Evolutionary conservation across 2,113 vertebrate genomes (phyloP).

Genomic region (Perca schrenkii): DNA sequence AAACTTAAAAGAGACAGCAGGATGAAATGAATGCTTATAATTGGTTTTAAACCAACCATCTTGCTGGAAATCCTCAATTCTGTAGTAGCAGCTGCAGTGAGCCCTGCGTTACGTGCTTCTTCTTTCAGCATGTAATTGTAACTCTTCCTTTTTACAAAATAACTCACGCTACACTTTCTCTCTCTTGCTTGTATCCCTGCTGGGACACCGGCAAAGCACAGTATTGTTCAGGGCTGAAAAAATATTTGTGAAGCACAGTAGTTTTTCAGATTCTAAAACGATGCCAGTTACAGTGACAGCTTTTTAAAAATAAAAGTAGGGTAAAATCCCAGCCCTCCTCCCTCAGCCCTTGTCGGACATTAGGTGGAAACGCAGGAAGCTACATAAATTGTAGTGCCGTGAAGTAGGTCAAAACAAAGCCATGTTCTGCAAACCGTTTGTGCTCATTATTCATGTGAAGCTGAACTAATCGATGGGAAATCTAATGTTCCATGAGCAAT

Average conservation of each 20-base stretch:
- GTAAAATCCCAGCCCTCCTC: not conserved
- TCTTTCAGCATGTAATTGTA: conserved; percentile 60
- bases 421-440: conserved; percentile 54
- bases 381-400: conserved; percentile 9
- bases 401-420: conserved; percentile 59
- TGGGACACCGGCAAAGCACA: conserved; percentile 72
- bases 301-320: conserved; percentile 8
- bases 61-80: conserved; percentile 48
- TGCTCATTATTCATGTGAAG: conserved; percentile 57
- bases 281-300: conserved; percentile 44
- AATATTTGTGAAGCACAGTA: conserved; percentile 66
- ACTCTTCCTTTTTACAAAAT: conserved; percentile 44
- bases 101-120: conserved; percentile 43
- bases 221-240: conserved; percentile 53
- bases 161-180: conserved; percentile 41
- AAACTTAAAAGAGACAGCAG: conserved; percentile 21
- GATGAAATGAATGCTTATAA: conserved; percentile 20
- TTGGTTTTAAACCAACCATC: conserved; percentile 39
- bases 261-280: conserved; percentile 53
- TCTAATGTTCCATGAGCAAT: conserved; percentile 68
- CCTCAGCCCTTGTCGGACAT: conserved; percentile 25
- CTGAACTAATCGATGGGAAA: conserved; percentile 60
- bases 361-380: conserved; percentile 16
- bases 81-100: conserved; percentile 44
- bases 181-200: conserved; percentile 56